phyloP scores from a whole-genome alignment of 2,888 invertebrate species.

The Cheilosia grossa region DNA sequence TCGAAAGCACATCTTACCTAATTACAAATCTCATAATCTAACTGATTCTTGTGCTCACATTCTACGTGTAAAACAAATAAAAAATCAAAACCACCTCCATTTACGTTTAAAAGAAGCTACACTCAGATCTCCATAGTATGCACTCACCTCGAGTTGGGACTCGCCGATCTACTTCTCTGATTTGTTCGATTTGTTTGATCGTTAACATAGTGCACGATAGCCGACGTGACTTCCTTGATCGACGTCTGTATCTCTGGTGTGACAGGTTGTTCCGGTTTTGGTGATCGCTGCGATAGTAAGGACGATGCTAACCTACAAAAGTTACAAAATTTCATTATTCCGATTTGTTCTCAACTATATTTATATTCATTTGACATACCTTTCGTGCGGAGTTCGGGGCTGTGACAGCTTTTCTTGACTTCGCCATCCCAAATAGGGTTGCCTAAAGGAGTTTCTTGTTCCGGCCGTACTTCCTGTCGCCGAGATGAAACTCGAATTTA shows the following conservation, averaged over 20 bases:
- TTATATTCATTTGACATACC: slow-evolving; percentile 82
- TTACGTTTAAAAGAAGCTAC: slow-evolving; percentile 4
- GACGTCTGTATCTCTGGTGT: slow-evolving; percentile 90
- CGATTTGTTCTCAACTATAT: neutral
- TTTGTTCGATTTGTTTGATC: slow-evolving; percentile 86
- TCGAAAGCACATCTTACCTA: slow-evolving; percentile 59
- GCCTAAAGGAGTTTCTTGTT: slow-evolving; percentile 87
- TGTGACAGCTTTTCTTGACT: slow-evolving; percentile 92
- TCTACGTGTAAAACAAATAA: slow-evolving; percentile 42
- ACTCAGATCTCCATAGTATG: neutral
- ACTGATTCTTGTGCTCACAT: slow-evolving; percentile 65
- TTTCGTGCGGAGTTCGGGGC: slow-evolving; percentile 93
- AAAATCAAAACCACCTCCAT: slow-evolving; percentile 29
- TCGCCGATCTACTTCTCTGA: slow-evolving; percentile 83
- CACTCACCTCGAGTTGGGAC: slow-evolving; percentile 83
- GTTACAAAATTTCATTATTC: neutral
- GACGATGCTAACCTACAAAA: slow-evolving; percentile 87
- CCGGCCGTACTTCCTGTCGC: slow-evolving; percentile 87
- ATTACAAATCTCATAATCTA: slow-evolving; percentile 57
- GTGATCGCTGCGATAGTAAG: slow-evolving; percentile 85
- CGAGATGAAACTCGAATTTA: slow-evolving; percentile 84
- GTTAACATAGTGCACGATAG: slow-evolving; percentile 95
- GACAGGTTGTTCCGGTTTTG: slow-evolving; percentile 78
- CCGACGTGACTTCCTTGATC: slow-evolving; percentile 96
- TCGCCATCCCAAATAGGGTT: slow-evolving; percentile 95